Conservation (phyloP, 2,888 invertebrate species). For the Pedicia rivosa region DNA sequence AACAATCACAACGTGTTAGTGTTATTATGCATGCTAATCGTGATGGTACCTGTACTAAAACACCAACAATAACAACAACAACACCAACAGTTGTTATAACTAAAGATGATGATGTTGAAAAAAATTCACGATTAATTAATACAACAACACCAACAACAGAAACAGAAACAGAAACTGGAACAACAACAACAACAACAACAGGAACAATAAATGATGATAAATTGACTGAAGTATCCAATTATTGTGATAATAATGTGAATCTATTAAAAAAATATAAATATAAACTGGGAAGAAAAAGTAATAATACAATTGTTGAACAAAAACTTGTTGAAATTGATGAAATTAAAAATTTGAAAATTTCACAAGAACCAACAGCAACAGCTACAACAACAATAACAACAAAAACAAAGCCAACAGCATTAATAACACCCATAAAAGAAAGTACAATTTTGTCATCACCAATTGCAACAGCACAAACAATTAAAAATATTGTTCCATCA, state of each 20-base stretch:
- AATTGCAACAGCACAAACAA: too few relatives aligned
- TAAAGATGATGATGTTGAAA: too few relatives aligned
- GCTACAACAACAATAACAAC: too few relatives aligned
- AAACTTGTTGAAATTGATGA: too few relatives aligned
- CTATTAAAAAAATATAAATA: conserved; percentile 18
- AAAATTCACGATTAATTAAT: background rate
- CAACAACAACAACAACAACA: conserved; percentile 3
- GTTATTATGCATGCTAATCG: conserved; percentile 78
- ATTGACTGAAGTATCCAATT: background rate
- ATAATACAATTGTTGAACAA: conserved; percentile 3
- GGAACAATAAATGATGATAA: too few relatives aligned
- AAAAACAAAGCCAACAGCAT: too few relatives aligned
- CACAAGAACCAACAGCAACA: too few relatives aligned
- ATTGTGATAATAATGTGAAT: conserved; percentile 9
- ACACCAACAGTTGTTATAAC: too few relatives aligned
- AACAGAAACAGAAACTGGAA: background rate
- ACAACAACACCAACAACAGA: background rate
- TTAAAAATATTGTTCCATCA: background rate
- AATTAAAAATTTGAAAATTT: too few relatives aligned
- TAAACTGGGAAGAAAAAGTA: conserved; percentile 26
- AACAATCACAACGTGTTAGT: conserved; percentile 39
- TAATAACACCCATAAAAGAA: too few relatives aligned
- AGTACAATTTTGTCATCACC: too few relatives aligned
- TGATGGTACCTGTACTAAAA: conserved; percentile 57
- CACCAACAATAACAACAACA: too few relatives aligned